Evolutionary conservation across 2,888 invertebrate species (phyloP), one percentile per base, ranked within the genome.

Genomic region (Lobophora halterata): DNA sequence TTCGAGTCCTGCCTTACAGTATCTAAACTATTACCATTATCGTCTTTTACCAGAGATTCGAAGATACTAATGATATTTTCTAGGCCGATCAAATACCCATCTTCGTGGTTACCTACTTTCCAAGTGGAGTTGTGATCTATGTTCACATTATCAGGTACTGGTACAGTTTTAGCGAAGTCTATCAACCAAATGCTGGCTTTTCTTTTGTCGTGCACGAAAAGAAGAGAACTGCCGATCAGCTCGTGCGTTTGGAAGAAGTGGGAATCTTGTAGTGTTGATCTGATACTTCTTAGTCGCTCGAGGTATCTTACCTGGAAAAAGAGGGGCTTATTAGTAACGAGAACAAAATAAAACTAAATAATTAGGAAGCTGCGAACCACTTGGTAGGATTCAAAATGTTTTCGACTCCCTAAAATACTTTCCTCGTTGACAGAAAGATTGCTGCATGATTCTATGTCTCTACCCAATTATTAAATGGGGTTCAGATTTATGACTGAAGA

Each of bases 91-190:
- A 97, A 89, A 83, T 97, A 98, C 46, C 98, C 98, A 69, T 98
- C 98, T 87, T 98, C 98, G 70, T 97, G 97, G 79, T 97, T 98
- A 21, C 97, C 97, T 43, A 97, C 97, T 67, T 93, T 93, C 98
- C 98, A 98, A 32, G 92, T 91, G 10, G 93, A 90, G 46, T 91
- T 91, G 78, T 98, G 98, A 61, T 92, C 91, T 40, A 97, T 95
- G 19, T 75, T 87, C 44, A 93, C 82, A 46, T 92, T 90, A 1
- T 91, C 90, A 0, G 97, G 95, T 18, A 98, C 89, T 6, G 92
- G 91, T 25, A 96, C 90, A 0, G 97, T 97, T 85, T 99, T 99
- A 27, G 98, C 98, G 71, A 99, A 99, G 81, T 99, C 98, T 54
- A 99, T 99, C 88, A 99, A 91, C 98, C 98, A 99, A 6, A 97